These are phyloP conservation scores for Palaemon carinicauda DNA, from an alignment of 1,140 invertebrate genomes.

Conservation along the genomic window DNA sequence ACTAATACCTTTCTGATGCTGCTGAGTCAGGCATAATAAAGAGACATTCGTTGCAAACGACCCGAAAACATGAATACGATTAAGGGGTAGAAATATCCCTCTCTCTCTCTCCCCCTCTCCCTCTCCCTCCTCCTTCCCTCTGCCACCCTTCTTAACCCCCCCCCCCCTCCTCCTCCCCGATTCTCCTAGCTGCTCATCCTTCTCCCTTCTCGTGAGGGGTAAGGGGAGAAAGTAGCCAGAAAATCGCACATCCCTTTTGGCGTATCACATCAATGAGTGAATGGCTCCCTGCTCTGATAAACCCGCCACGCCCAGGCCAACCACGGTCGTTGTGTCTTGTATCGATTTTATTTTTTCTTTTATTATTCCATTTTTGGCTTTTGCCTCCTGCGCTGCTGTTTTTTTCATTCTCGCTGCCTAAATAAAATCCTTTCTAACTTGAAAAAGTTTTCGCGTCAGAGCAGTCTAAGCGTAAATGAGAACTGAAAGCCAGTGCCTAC, in stretches of 20 bases:
- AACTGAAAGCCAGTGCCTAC: neutral
- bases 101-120: neutral
- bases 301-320: neutral
- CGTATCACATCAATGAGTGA: constrained; percentile 9
- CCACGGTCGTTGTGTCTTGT: neutral
- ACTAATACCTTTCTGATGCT: too few species aligned
- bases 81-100: neutral
- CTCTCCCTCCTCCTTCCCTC: neutral
- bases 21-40: too few species aligned
- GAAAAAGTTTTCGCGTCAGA: too few species aligned
- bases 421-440: too few species aligned
- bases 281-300: neutral
- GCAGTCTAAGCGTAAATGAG: neutral
- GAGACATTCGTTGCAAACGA: neutral
- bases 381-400: too few species aligned
- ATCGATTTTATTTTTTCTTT: neutral
- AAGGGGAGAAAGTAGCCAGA: neutral
- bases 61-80: neutral
- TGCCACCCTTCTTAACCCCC: neutral
- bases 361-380: neutral
- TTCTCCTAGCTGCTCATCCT: too few species aligned
- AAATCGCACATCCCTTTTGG: constrained; percentile 15
- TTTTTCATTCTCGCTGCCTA: too few species aligned
- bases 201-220: neutral
- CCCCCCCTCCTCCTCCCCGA: neutral